These are phyloP conservation scores for Willowsia nigromaculata DNA, from an alignment of 2,888 invertebrate genomes.

Conservation along the genomic window DNA sequence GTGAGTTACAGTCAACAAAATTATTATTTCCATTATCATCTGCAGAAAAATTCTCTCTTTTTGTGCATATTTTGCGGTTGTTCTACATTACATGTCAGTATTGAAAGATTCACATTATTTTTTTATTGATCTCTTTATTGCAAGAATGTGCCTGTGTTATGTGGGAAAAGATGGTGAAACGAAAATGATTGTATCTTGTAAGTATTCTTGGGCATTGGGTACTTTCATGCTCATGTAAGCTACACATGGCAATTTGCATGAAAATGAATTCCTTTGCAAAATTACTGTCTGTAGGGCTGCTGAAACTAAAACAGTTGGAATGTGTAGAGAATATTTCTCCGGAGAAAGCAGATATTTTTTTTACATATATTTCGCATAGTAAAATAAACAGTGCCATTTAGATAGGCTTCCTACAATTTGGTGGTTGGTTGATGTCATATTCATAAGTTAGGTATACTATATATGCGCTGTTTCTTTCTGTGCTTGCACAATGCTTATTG, in stretches of 20 bases:
- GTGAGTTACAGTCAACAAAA: neutral
- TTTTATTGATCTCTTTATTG: constrained; percentile 39
- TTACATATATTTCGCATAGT: no score
- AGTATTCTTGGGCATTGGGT: no score
- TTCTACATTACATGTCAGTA: neutral
- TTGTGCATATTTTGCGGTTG: neutral
- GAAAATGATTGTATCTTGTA: neutral
- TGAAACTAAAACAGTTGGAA: neutral
- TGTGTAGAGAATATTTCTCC: neutral
- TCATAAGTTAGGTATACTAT: neutral
- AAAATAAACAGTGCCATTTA: neutral
- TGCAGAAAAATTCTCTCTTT: neutral
- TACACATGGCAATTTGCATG: no score
- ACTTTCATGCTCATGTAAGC: no score
- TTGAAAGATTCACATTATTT: constrained; percentile 15
- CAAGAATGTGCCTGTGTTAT: constrained; percentile 22
- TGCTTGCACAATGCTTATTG: neutral
- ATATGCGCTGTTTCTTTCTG: neutral
- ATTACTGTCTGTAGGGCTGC: neutral
- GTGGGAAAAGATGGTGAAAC: neutral
- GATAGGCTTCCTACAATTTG: neutral
- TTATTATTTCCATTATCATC: neutral
- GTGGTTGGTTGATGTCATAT: neutral
- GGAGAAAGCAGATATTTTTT: neutral
- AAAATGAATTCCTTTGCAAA: no score